phyloP scores from a whole-genome alignment of 2,797 vertebrate species.

The Ptychobarbus kaznakovi region DNA sequence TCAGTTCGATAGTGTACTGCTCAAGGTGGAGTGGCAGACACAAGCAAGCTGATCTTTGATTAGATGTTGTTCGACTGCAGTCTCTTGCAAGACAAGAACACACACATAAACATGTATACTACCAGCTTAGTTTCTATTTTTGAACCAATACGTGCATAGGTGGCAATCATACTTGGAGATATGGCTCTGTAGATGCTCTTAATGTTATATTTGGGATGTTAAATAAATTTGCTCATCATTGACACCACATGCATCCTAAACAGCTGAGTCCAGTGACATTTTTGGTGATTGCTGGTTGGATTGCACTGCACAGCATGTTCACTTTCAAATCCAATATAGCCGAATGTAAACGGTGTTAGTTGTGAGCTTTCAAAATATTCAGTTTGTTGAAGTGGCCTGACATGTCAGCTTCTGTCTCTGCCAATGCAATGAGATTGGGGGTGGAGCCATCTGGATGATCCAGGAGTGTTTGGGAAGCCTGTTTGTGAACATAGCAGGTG shows the following conservation, averaged over 20 bases:
- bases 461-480: neutral
- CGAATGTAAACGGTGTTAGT: neutral
- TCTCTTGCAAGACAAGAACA: neutral
- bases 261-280: neutral
- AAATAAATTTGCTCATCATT: neutral
- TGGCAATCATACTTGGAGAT: neutral
- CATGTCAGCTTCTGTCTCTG: neutral
- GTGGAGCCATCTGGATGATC: neutral
- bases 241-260: neutral
- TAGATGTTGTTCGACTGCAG: slow-evolving; percentile 17
- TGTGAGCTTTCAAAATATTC: neutral
- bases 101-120: neutral
- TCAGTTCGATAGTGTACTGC: slow-evolving; percentile 40
- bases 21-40: slow-evolving; percentile 36
- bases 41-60: slow-evolving; percentile 38
- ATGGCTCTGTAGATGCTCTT: neutral
- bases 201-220: neutral
- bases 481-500: neutral
- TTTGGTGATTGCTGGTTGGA: neutral
- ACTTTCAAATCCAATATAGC: neutral
- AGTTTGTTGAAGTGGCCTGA: neutral
- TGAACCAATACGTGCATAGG: neutral
- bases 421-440: neutral
- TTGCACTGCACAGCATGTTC: neutral
- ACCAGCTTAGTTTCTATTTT: neutral